Base-by-base conservation (phyloP, 1,140 invertebrate genomes). In the Dufourea novaeangliae region DNA sequence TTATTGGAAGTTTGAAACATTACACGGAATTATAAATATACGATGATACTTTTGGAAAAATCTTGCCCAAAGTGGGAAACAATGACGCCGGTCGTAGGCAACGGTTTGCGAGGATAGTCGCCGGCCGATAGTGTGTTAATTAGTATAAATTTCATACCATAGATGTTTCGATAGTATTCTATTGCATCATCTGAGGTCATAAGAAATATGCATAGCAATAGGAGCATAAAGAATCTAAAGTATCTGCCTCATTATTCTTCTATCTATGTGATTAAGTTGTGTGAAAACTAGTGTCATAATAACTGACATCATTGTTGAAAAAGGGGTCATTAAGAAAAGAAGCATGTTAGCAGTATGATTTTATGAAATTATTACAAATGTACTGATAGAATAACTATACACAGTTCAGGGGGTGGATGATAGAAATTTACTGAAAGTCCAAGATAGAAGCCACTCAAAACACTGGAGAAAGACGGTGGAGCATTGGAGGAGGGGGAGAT, bases 401-500 rank as follows among this genome's bases (percentile, higher is more conserved):
- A 87, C 85, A 87, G 88, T 91, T 90, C 88, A 91, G 89, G 90
- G 88, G 90, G 90, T 92, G 88, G 84, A 92, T 92, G 87, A 89
- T 92, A 92, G 89, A 82, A 90, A 90, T 90, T 91, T 91, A 91
- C 87, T 91, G 87, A 91, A 89, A 91, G 74, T 86, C 87, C 87
- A 90, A 92, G 90, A 92, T 89, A 85, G 86, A 91, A 91, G 79
- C 87, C 89, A 89, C 84, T 90, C 89, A 88, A 90, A 92, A 92
- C 88, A 75, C 92, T 93, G 92, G 92, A 93, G 92, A 92, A 92
- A 91, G 90, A 92, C 91, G 88, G 89, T 77, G 90, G 88, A 92
- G 89, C 91, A 88, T 92, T 88, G 90, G 92, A 92, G 90, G 92
- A 92, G 90, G 91, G 91, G 91, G 92, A 92, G 92, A 93, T 92